A percentile compares a stretch with the other conserved stretches of the same genome.
phyloP scores from a whole-genome alignment of 2,113 vertebrate species.

The Regulus satrapa region DNA sequence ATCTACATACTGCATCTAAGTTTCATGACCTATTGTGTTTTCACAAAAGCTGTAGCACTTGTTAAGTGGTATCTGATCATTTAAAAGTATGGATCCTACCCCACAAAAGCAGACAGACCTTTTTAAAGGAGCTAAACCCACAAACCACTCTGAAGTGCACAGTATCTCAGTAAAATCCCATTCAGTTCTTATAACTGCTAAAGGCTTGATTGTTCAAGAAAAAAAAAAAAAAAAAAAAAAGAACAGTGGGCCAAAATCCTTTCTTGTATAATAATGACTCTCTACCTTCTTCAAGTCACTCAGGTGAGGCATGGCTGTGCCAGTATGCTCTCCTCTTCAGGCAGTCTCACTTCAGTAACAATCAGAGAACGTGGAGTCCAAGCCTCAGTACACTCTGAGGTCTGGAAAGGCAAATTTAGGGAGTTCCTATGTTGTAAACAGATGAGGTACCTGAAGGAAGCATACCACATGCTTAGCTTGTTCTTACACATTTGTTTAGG shows the following conservation, averaged over 20 bases:
- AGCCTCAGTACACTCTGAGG: not conserved
- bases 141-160: not conserved
- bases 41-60: not conserved
- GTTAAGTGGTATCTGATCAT: not conserved
- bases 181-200: not conserved
- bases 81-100: not conserved
- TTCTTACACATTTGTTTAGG: not conserved
- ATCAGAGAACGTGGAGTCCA: fast-evolving
- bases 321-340: not conserved
- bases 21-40: not conserved
- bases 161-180: not conserved
- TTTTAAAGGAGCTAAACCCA: not conserved
- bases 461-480: not conserved
- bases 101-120: not conserved
- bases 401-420: not conserved
- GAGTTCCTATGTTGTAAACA: not conserved
- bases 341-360: fast-evolving
- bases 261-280: not conserved
- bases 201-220: not conserved
- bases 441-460: not conserved
- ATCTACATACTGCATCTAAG: not conserved
- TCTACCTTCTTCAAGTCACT: not conserved
- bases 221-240: not conserved
- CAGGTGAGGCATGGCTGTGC: not conserved
- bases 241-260: not conserved